Percentiles rank a stretch among this genome's conserved stretches.
Conservation (phyloP, 1,140 invertebrate genomes). For the Tetragnatha versicolor region DNA sequence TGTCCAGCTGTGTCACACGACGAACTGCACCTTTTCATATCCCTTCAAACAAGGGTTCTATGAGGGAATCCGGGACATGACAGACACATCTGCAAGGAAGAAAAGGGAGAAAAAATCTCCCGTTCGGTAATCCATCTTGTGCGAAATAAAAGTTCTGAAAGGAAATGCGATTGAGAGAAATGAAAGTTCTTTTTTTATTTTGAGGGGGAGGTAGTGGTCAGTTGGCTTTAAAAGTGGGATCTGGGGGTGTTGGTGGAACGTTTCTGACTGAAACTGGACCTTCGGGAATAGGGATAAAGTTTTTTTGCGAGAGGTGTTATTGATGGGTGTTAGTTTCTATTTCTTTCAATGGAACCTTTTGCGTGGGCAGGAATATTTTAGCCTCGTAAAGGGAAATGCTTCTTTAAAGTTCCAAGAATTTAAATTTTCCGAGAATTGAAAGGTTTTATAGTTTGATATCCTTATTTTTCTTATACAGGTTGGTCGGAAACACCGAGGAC, state of each 20-base stretch:
- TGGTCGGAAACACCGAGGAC: no score
- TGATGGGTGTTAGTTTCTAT: no score
- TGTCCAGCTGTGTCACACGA: conserved; percentile 20
- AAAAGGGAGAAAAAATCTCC: neutral
- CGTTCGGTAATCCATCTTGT: conserved; percentile 9
- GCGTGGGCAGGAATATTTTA: no score
- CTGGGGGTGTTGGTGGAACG: no score
- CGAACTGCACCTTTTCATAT: conserved; percentile 33
- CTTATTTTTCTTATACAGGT: no score
- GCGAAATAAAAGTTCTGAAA: conserved; percentile 26
- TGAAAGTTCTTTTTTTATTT: neutral
- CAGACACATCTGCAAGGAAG: conserved; percentile 25
- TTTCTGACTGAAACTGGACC: neutral
- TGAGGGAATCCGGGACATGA: neutral
- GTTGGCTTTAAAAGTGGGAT: conserved; percentile 6
- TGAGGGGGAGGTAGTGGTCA: conserved; percentile 14
- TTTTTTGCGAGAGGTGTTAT: no score
- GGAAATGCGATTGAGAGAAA: conserved; percentile 15
- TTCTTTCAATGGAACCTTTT: no score
- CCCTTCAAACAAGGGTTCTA: conserved; percentile 14
- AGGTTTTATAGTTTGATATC: no score
- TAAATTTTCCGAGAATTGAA: no score
- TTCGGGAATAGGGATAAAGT: neutral
- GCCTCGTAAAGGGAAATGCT: no score
- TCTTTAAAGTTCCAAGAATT: no score